These are phyloP conservation scores for Leptopterna dolabrata DNA, from an alignment of 2,888 invertebrate genomes.

Conservation along the genomic window DNA sequence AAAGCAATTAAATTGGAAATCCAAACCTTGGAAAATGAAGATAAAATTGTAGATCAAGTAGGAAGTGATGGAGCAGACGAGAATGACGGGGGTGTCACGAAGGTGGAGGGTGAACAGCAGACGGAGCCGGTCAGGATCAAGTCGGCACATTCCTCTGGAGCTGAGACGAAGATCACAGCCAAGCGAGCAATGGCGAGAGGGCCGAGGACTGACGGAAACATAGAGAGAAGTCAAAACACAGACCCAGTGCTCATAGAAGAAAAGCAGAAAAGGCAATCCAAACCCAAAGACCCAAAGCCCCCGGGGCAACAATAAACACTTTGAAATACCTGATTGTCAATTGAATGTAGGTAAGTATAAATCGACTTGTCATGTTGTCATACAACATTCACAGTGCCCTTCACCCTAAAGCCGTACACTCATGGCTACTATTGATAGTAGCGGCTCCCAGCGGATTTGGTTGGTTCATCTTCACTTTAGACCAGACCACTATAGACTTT, in stretches of 20 bases:
- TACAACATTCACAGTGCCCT: too few species aligned
- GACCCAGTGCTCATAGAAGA: slow-evolving; percentile 15
- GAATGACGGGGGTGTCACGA: neutral
- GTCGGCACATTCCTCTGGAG: neutral
- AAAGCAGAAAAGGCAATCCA: neutral
- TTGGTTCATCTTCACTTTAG: too few species aligned
- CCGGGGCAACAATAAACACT: neutral
- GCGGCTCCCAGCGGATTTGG: too few species aligned
- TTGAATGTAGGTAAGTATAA: too few species aligned
- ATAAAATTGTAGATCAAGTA: neutral
- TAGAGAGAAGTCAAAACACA: slow-evolving; percentile 21
- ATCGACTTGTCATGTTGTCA: too few species aligned
- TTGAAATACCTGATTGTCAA: too few species aligned
- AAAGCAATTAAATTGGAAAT: neutral
- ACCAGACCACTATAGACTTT: too few species aligned
- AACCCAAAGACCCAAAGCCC: neutral
- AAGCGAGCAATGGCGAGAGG: neutral
- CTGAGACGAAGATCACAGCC: neutral
- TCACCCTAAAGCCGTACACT: too few species aligned
- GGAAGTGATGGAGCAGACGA: neutral
- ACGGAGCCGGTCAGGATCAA: slow-evolving; percentile 24
- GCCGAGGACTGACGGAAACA: neutral
- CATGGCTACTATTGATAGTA: too few species aligned
- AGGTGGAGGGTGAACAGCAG: slow-evolving; percentile 26
- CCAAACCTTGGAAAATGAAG: neutral